phyloP scores from a whole-genome alignment of 1,140 invertebrate species.

The Trichonephila clavipes region DNA sequence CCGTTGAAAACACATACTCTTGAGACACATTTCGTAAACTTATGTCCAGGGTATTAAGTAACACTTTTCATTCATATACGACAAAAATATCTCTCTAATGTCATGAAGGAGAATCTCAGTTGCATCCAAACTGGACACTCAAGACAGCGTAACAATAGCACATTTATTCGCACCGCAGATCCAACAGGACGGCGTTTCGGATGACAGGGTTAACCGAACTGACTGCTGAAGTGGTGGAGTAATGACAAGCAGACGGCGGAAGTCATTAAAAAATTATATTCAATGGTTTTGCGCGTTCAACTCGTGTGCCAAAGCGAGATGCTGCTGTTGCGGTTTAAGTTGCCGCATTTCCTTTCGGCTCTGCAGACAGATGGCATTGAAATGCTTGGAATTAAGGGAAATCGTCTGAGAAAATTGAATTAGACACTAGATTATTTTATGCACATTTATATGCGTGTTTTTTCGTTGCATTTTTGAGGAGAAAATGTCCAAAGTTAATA shows the following conservation, averaged over 20 bases:
- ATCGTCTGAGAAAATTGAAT: neutral
- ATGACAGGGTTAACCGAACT: neutral
- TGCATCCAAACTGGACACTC: neutral
- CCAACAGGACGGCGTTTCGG: neutral
- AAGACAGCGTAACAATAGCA: neutral
- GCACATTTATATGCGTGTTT: too few relatives aligned
- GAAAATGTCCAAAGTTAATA: too few relatives aligned
- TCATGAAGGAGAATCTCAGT: neutral
- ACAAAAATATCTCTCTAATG: neutral
- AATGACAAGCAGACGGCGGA: constrained; percentile 55
- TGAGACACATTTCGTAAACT: neutral
- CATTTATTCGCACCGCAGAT: neutral
- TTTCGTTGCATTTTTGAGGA: too few relatives aligned
- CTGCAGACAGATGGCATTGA: neutral
- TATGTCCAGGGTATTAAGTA: neutral
- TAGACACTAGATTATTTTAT: too few relatives aligned
- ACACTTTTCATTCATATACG: neutral
- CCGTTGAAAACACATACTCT: neutral
- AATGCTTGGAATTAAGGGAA: neutral
- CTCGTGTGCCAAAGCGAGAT: neutral
- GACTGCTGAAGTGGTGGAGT: neutral
- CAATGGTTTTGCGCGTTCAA: constrained; percentile 22
- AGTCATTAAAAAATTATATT: constrained; percentile 58
- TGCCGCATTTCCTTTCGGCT: neutral
- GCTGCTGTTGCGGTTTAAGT: neutral